A percentile compares a stretch with the other conserved stretches of the same genome.
Conservation (phyloP, 2,888 invertebrate genomes). For the Drosophila siamana region DNA sequence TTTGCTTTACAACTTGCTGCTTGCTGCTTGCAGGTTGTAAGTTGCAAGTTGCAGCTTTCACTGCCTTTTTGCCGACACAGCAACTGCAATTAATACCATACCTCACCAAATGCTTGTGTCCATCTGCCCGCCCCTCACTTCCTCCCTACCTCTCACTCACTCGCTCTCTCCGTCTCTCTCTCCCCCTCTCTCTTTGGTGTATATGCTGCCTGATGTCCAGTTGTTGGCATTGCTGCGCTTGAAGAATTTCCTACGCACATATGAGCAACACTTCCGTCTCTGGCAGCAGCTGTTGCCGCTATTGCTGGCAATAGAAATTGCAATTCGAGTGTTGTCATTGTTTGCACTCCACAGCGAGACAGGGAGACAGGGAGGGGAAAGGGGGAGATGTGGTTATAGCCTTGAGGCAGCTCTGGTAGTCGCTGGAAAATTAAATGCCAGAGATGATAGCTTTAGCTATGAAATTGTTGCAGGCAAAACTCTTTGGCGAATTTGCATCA, state of each 20-base stretch:
- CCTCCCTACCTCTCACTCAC: background rate
- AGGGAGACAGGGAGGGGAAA: background rate
- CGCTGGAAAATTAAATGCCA: constrained; percentile 56
- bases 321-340: constrained; percentile 11
- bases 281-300: constrained; percentile 36
- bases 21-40: background rate
- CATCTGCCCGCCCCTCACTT: background rate
- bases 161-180: background rate
- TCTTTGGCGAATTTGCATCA: background rate
- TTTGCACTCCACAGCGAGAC: constrained; percentile 3
- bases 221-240: constrained; percentile 62
- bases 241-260: constrained; percentile 55
- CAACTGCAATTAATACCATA: constrained; percentile 47
- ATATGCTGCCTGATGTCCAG: constrained; percentile 45
- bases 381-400: constrained; percentile 17
- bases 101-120: background rate
- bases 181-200: background rate
- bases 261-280: constrained; percentile 60
- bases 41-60: constrained; percentile 38
- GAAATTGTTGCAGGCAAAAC: background rate
- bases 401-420: constrained; percentile 24
- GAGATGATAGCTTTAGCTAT: constrained; percentile 24
- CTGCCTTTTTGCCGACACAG: constrained; percentile 9
- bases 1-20: constrained; percentile 21
- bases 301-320: constrained; percentile 29